Evolutionary conservation across 2,888 invertebrate genomes (phyloP).

Genomic region (Agrotis puta): DNA sequence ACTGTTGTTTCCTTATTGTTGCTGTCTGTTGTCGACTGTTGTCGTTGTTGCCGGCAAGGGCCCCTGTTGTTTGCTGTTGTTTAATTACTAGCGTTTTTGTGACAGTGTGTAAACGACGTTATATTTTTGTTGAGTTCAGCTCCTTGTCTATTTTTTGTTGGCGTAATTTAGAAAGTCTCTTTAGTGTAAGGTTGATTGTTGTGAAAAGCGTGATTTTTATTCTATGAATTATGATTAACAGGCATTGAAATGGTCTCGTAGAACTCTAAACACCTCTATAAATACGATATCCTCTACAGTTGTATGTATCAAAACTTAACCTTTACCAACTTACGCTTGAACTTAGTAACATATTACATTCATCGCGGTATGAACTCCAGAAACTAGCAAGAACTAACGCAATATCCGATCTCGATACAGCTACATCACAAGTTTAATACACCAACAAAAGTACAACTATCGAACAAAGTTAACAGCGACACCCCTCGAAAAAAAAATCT

Average conservation of each 20-base stretch:
- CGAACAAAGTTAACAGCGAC: conserved; percentile 55
- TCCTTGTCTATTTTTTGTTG: conserved; percentile 55
- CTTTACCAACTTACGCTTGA: neutral
- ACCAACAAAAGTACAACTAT: conserved; percentile 46
- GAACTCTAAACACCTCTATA: neutral
- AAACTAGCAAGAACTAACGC: conserved; percentile 41
- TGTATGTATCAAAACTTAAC: neutral
- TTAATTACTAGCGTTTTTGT: conserved; percentile 86
- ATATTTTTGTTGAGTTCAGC: conserved; percentile 67
- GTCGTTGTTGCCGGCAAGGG: conserved; percentile 74
- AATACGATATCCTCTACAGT: neutral
- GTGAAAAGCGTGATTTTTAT: neutral
- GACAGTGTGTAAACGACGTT: conserved; percentile 67
- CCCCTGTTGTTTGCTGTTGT: conserved; percentile 79
- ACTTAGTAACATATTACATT: neutral
- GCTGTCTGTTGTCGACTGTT: conserved; percentile 68
- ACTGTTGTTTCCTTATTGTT: conserved; percentile 84
- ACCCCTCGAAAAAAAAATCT: conserved; percentile 76
- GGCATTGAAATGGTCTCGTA: neutral
- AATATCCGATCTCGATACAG: conserved; percentile 35
- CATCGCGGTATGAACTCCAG: conserved; percentile 1
- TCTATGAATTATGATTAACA: neutral
- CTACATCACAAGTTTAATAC: conserved; percentile 8
- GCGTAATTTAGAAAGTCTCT: conserved; percentile 18
- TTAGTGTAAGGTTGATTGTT: conserved; percentile 9